Evolutionary conservation across 2,113 vertebrate genomes (phyloP).

Genomic region (Maccullochella peelii): DNA sequence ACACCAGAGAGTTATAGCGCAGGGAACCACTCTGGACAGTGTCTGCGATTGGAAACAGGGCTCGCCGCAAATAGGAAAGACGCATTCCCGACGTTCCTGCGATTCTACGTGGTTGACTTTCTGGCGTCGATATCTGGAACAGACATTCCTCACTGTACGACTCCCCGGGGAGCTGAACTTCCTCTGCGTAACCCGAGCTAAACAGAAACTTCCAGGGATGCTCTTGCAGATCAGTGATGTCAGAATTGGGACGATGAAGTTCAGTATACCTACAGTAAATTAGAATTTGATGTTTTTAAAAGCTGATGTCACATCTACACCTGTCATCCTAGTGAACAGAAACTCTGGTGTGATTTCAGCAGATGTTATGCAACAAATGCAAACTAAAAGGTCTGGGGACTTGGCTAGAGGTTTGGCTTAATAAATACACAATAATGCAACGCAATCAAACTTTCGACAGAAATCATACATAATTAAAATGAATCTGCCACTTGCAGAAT

Average conservation of each 20-base stretch:
- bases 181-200: slow-evolving; percentile 31
- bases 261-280: neutral
- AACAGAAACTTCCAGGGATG: slow-evolving; percentile 39
- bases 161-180: slow-evolving; percentile 56
- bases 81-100: slow-evolving; percentile 59
- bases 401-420: neutral
- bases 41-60: slow-evolving; percentile 30
- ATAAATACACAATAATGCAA: neutral
- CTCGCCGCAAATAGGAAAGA: slow-evolving; percentile 38
- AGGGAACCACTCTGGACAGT: slow-evolving; percentile 42
- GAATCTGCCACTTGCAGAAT: neutral
- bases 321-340: neutral
- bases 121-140: slow-evolving; percentile 42
- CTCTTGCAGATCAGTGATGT: neutral
- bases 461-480: neutral
- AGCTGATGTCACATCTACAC: neutral
- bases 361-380: neutral
- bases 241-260: neutral
- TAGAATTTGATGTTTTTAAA: neutral
- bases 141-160: slow-evolving; percentile 37
- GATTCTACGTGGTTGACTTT: slow-evolving; percentile 36
- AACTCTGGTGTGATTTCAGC: neutral
- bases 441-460: neutral
- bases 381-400: neutral
- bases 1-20: slow-evolving; percentile 34